phyloP scores from a whole-genome alignment of 2,797 vertebrate genomes.

The Hozukius guyotensis region DNA sequence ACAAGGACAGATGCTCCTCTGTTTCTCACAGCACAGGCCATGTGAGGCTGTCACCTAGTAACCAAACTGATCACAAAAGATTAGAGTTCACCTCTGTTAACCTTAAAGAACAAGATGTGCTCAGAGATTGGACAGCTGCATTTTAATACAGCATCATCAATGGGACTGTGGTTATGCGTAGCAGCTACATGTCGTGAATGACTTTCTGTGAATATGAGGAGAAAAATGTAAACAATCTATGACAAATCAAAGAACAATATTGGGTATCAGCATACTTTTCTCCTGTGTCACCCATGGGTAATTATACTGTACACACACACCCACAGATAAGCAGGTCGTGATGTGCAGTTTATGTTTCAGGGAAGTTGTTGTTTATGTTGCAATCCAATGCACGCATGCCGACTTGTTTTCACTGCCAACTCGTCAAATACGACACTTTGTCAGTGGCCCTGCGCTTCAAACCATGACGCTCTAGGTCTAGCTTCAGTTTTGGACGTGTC shows the following conservation, averaged over 20 bases:
- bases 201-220: too few relatives aligned
- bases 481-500: neutral
- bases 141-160: too few relatives aligned
- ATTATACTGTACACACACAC: neutral
- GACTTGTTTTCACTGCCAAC: neutral
- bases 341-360: neutral
- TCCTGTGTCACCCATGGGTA: neutral
- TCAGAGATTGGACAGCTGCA: neutral
- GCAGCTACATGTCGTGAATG: too few relatives aligned
- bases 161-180: too few relatives aligned
- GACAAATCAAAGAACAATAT: neutral
- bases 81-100: neutral
- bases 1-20: neutral
- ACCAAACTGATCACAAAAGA: too few relatives aligned
- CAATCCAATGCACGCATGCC: neutral
- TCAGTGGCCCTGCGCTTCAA: neutral
- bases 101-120: neutral
- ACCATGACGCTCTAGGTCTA: neutral
- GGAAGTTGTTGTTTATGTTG: neutral
- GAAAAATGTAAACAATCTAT: neutral
- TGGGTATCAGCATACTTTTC: neutral
- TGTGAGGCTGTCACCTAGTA: neutral
- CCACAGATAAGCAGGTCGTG: neutral
- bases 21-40: neutral
- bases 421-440: neutral